Percentiles rank a stretch among this genome's conserved stretches.
Conservation (phyloP, 2,113 vertebrate species). For the Cervus canadensis region DNA sequence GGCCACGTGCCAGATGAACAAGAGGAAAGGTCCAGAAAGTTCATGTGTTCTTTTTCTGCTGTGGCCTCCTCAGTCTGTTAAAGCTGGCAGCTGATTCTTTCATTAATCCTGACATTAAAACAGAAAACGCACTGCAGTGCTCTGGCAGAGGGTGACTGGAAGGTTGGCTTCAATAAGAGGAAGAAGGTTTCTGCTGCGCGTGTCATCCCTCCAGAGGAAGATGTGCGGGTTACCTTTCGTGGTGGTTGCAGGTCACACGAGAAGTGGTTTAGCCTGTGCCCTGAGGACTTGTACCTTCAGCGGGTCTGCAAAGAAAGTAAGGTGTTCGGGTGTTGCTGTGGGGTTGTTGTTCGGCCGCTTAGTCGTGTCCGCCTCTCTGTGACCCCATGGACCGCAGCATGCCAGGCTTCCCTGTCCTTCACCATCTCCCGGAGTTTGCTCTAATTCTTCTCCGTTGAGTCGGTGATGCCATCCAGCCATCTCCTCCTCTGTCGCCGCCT, state of each 20-base stretch:
- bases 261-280: not conserved
- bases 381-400: not conserved
- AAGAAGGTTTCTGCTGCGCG: not conserved
- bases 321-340: not conserved
- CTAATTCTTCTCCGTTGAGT: fast-evolving
- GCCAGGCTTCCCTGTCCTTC: not conserved
- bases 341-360: not conserved
- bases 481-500: not conserved
- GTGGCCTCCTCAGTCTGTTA: not conserved
- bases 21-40: constrained; percentile 7
- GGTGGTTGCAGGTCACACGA: not conserved
- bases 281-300: not conserved
- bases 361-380: not conserved
- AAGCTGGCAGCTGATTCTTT: not conserved
- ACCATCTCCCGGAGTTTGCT: not conserved
- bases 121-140: not conserved
- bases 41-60: not conserved
- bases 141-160: not conserved
- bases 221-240: not conserved
- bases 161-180: not conserved
- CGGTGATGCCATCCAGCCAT: not conserved
- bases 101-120: not conserved
- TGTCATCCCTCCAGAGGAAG: not conserved
- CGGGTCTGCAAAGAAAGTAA: not conserved
- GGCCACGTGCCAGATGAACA: not conserved